Evolutionary conservation across 2,113 vertebrate genomes (phyloP).

Genomic region (Micronycteris hirsuta): DNA sequence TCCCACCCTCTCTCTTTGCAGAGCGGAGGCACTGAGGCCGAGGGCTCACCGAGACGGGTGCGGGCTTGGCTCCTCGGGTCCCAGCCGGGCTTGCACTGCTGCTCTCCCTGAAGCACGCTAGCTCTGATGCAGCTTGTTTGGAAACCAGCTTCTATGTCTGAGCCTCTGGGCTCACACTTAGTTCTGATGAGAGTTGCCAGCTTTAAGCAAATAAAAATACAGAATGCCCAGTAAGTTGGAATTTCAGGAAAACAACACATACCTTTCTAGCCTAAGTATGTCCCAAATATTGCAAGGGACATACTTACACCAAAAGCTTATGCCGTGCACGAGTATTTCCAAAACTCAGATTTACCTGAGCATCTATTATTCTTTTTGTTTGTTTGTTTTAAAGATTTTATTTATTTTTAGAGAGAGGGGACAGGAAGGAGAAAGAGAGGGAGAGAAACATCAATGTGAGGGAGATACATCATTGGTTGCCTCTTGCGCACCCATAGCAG

Average conservation of each 20-base stretch:
- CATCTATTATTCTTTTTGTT: neutral
- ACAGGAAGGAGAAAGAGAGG: too few relatives aligned
- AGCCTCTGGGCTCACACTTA: neutral
- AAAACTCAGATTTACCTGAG: neutral
- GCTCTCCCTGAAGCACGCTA: neutral
- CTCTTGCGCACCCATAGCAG: too few relatives aligned
- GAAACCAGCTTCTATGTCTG: neutral
- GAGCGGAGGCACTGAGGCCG: neutral
- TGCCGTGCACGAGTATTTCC: neutral
- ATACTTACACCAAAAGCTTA: neutral
- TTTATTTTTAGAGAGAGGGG: too few relatives aligned
- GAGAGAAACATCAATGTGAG: too few relatives aligned
- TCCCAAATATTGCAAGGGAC: neutral
- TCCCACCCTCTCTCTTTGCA: neutral
- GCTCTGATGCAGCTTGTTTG: neutral
- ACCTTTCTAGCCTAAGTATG: neutral
- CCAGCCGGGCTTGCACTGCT: too few relatives aligned
- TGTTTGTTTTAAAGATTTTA: too few relatives aligned
- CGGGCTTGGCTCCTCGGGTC: neutral
- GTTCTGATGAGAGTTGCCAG: neutral
- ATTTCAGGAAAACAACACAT: neutral
- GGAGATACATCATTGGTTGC: too few relatives aligned
- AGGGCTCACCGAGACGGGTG: too few relatives aligned
- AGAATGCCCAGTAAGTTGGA: neutral
- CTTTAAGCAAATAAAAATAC: constrained; percentile 1